Conservation (phyloP, 2,797 vertebrate species). For the Todus mexicanus region DNA sequence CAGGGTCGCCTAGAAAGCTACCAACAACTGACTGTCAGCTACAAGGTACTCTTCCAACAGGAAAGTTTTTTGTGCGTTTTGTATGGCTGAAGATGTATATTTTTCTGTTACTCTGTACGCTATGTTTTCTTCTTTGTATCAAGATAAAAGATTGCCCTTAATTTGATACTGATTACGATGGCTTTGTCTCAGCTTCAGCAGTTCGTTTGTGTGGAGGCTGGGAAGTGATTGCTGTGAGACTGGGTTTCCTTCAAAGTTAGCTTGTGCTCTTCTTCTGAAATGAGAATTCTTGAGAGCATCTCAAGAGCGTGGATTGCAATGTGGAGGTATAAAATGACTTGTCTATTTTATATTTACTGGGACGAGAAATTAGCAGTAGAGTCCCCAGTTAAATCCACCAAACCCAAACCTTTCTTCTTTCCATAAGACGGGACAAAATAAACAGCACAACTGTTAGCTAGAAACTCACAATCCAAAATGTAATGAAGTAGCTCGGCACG, state of each 20-base stretch:
- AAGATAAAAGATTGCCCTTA: constrained; percentile 72
- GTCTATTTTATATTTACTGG: neutral
- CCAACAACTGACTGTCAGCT: constrained; percentile 36
- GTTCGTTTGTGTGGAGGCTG: constrained; percentile 58
- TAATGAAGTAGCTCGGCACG: neutral
- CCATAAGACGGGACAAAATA: neutral
- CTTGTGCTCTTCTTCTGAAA: constrained; percentile 47
- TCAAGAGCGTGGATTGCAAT: neutral
- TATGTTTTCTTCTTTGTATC: constrained; percentile 59
- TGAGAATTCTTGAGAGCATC: neutral
- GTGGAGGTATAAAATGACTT: neutral
- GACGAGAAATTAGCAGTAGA: neutral
- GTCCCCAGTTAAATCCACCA: neutral
- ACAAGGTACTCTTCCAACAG: constrained; percentile 43
- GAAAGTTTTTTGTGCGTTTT: constrained; percentile 64
- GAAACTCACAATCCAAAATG: neutral
- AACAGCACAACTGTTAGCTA: neutral
- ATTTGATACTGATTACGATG: constrained; percentile 65
- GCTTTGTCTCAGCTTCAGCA: constrained; percentile 62
- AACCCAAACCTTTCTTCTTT: neutral
- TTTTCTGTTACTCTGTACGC: constrained; percentile 70
- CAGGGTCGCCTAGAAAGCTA: constrained; percentile 49
- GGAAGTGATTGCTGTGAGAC: constrained; percentile 53
- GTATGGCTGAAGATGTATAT: constrained; percentile 68
- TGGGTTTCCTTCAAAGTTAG: constrained; percentile 21